phyloP scores from a whole-genome alignment of 2,113 vertebrate genomes.

The Uria aalge region DNA sequence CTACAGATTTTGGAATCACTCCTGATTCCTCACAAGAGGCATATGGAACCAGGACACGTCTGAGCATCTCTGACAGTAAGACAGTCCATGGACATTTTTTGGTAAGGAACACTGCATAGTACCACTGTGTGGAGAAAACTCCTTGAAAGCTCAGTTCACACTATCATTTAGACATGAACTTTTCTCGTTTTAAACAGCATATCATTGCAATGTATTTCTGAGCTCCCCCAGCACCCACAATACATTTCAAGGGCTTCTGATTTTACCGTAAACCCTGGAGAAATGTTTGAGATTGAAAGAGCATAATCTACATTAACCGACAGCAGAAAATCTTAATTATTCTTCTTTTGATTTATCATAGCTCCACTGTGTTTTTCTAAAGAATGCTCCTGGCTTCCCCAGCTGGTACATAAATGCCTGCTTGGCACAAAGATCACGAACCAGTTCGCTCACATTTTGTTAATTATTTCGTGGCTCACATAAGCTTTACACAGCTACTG shows the following conservation, averaged over 20 bases:
- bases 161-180: neutral
- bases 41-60: neutral
- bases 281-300: neutral
- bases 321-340: neutral
- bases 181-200: neutral
- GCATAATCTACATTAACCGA: neutral
- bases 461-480: slow-evolving; percentile 8
- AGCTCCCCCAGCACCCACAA: neutral
- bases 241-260: neutral
- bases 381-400: neutral
- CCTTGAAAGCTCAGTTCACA: neutral
- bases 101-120: neutral
- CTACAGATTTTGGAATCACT: neutral
- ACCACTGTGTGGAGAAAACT: neutral
- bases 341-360: neutral
- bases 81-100: neutral
- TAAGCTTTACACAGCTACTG: neutral
- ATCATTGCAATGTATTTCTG: neutral
- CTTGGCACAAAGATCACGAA: neutral
- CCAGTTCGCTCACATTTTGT: neutral
- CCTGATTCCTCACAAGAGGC: neutral
- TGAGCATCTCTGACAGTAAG: neutral
- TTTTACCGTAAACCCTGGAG: neutral
- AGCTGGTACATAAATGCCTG: neutral
- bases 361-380: neutral